Percentiles rank a stretch among this genome's conserved stretches.
These are phyloP conservation scores for Tapera naevia DNA, from an alignment of 2,797 vertebrate genomes.

Conservation along the genomic window DNA sequence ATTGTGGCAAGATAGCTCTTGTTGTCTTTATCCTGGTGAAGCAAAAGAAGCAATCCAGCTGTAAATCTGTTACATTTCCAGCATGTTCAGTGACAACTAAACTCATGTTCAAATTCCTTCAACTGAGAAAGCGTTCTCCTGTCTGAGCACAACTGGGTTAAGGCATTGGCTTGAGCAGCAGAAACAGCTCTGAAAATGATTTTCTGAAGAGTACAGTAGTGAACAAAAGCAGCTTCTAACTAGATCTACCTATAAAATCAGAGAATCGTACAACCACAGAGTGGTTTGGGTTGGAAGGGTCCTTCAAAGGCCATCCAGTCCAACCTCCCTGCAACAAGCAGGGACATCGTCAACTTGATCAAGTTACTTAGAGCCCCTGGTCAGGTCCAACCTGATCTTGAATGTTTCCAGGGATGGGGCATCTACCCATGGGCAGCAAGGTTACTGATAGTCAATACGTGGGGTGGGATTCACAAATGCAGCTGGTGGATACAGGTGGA, in stretches of 20 bases:
- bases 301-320: not conserved
- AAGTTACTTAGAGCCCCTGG: not conserved
- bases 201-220: not conserved
- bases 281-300: not conserved
- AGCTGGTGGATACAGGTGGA: not conserved
- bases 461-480: not conserved
- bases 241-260: not conserved
- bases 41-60: slow-evolving; percentile 32
- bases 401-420: not conserved
- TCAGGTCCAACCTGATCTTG: not conserved
- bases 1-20: slow-evolving; percentile 73
- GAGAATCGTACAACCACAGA: not conserved
- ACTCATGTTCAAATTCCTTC: not conserved
- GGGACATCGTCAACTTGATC: not conserved
- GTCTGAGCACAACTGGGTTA: not conserved
- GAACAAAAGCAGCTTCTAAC: not conserved
- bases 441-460: fast-evolving
- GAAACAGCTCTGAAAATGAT: not conserved
- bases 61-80: not conserved
- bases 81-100: not conserved
- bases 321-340: not conserved
- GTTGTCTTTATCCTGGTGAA: slow-evolving; percentile 76
- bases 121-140: not conserved
- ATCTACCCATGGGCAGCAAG: not conserved
- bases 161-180: not conserved